A percentile compares a stretch with the other conserved stretches of the same genome.
Conservation (phyloP, 2,113 vertebrate species). For the Ochotona curzoniae region DNA sequence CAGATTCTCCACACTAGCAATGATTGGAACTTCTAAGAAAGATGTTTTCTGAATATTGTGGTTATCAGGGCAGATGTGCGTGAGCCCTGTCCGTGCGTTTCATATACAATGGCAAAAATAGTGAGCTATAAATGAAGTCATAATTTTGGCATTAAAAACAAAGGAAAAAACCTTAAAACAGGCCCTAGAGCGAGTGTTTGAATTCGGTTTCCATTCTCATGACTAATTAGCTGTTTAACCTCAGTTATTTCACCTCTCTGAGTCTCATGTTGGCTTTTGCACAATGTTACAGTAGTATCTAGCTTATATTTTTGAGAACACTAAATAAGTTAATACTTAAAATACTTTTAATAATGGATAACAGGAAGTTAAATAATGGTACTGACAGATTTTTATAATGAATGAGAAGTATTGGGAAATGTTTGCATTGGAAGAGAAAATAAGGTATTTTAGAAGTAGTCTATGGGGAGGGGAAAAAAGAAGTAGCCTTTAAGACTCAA, state of each 20-base stretch:
- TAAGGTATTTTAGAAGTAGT: background rate
- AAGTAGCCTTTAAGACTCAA: rapidly evolving
- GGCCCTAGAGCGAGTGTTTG: background rate
- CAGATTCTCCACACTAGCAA: background rate
- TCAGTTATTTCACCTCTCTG: background rate
- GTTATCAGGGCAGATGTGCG: background rate
- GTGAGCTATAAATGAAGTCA: background rate
- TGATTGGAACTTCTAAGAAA: background rate
- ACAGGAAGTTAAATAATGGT: background rate
- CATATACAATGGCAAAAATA: background rate
- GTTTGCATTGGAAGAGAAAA: background rate
- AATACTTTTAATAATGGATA: background rate
- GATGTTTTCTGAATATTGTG: background rate
- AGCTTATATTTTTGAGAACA: background rate
- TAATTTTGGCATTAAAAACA: rapidly evolving
- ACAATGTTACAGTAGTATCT: background rate
- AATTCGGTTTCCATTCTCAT: background rate
- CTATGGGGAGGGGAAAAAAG: background rate
- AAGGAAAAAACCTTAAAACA: background rate
- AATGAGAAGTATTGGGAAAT: background rate
- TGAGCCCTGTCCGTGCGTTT: background rate
- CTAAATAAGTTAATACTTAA: background rate
- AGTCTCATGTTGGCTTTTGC: background rate
- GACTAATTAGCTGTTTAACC: background rate
- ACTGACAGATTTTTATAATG: background rate